Base-by-base conservation (phyloP, 2,797 vertebrate species). In the Myotis vivesi region DNA sequence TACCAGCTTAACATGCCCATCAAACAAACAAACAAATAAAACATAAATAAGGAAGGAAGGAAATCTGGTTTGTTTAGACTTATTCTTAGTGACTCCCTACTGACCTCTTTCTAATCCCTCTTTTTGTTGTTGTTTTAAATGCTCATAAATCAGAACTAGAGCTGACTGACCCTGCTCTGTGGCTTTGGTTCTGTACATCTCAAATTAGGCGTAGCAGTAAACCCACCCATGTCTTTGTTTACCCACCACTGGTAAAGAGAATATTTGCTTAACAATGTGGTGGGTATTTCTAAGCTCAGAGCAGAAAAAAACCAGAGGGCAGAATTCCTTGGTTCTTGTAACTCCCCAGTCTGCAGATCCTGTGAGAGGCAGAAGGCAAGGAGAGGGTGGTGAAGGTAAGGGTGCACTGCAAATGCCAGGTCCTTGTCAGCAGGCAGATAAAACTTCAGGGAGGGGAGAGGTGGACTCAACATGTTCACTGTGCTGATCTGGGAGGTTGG, bases 131-230 rank as follows among this genome's bases (percentile, higher is more conserved):
- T 62, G 46, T 86, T 85, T 44, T 80, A 20, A 72, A 69, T 23
- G 33, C 30, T 97, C 94, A 91, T 96, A 92, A 95, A 92, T 96
- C 92, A 95, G 19, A 87, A 73, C 59, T 36, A 36, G 53, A 72
- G 76, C 57, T 93, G 87, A 84, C 36, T 51, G 92, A 51, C 77
- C 94, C 53, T 76, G 90, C 57, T 94, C 66, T 4, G 36, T 82
- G 72, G 69, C 71, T 92, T 95, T 85, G 81, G 66, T 92, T 95
- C 91, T 88, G 38, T 80, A 16, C 19, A 46, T 82, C 62, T 90
- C 57, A 79, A 90, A 73, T 94, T 57, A 94, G 64, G 93, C 88
- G 36, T 51, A 90, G 90, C 92, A 59, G 62, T 75, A 86, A 93
- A 91, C 80, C 89, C 80, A 84, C 84, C 66, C 89, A 22, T 1